Evolutionary conservation across 2,888 invertebrate genomes (phyloP), one percentile per base, ranked within the genome.

Genomic region (Chymomyza amoena): DNA sequence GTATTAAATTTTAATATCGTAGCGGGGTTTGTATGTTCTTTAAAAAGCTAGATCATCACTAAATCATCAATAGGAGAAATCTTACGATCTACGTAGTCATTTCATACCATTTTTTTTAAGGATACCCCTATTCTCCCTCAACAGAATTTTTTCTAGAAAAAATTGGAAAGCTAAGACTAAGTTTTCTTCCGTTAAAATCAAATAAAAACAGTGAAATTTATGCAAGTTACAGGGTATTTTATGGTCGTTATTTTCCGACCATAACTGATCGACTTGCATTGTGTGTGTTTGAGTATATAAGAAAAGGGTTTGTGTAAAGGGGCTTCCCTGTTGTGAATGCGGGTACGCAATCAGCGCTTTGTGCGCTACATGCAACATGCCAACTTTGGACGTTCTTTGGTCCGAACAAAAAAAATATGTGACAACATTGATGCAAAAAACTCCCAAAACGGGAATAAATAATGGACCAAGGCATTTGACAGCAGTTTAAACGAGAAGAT

Each of bases 271-370:
- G 9, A 32, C 9, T 32, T 32, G 20, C 2, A 28, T 25, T 39
- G 56, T 45, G 51, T 25, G 52, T 54, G 36, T 36, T 56, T 65
- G 65, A 61, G 4, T 25, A 25, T 25, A 25, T 25, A 64, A 62
- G 69, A 63, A 50, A 72, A 64, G 61, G 65, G 62, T 62, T 52
- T 32, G 16, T 60, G 18, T 67, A 57, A 61, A 20, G 15, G 16
- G 25, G 59, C 25, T 28, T 60, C 5, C 7, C 25, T 16, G 5
- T 36, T 10, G 57, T 39, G 45, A 63, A 60, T 56, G 68, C 50
- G 16, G 45, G 52, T 16, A 7, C 69, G 73, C 80, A 77, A 82
- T 84, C 85, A 76, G 67, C 79, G 79, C 79, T 80, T 82, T 82
- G 73, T 84, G 63, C 65, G 16, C 18, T 18, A 69, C 57, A 54